Evolutionary conservation across 2,888 invertebrate species (phyloP).

Genomic region (Anticlea derivata): DNA sequence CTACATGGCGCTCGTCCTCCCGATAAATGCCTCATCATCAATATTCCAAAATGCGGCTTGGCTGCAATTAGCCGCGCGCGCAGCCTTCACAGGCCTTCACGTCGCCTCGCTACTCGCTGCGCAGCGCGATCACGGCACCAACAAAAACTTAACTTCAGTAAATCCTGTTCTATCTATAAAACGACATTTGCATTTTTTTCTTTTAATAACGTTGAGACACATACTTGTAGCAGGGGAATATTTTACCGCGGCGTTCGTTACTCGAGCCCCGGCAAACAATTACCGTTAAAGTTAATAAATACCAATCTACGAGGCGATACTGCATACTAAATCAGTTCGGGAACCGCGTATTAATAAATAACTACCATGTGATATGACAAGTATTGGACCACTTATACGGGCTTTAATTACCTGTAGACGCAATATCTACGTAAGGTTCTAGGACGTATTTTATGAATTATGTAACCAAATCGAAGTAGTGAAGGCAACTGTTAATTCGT

Average conservation of each 20-base stretch:
- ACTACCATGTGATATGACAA: slow-evolving; percentile 64
- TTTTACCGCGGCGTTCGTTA: slow-evolving; percentile 36
- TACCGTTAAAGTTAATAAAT: slow-evolving; percentile 63
- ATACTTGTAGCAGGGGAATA: slow-evolving; percentile 26
- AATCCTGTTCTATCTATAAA: slow-evolving; percentile 78
- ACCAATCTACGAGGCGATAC: slow-evolving; percentile 54
- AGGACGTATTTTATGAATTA: slow-evolving; percentile 52
- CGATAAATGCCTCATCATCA: slow-evolving; percentile 83
- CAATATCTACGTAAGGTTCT: slow-evolving; percentile 47
- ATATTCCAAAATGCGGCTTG: slow-evolving; percentile 82
- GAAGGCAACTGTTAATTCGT: slow-evolving; percentile 32
- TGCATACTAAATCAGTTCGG: slow-evolving; percentile 73
- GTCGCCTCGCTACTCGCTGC: slow-evolving; percentile 42
- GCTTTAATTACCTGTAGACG: slow-evolving; percentile 66
- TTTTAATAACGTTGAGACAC: slow-evolving; percentile 43
- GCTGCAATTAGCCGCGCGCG: slow-evolving; percentile 77
- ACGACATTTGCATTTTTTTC: slow-evolving; percentile 64
- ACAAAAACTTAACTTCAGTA: slow-evolving; percentile 66
- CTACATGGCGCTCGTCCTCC: slow-evolving; percentile 78
- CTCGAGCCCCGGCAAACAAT: slow-evolving; percentile 51
- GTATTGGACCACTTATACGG: slow-evolving; percentile 61
- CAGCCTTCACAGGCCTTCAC: slow-evolving; percentile 79
- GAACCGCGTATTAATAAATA: slow-evolving; percentile 62
- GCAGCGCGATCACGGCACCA: slow-evolving; percentile 55
- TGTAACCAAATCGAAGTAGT: slow-evolving; percentile 47